phyloP scores from a whole-genome alignment of 1,140 invertebrate species.

The Leucophenga varia region DNA sequence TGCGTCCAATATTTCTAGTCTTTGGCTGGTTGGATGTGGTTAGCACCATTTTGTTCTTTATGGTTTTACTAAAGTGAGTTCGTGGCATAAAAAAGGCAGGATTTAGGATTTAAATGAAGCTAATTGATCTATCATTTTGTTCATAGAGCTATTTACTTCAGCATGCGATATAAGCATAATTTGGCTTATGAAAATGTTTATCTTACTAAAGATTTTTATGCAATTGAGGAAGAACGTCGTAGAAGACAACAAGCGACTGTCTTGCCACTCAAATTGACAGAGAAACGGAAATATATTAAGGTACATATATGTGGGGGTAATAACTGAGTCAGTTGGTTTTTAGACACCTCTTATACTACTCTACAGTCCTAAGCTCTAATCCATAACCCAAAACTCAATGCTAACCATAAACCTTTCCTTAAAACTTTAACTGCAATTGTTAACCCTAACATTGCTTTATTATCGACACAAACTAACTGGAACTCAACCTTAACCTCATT shows the following conservation, averaged over 20 bases:
- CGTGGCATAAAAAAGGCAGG: too few relatives aligned
- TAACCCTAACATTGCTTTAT: too few relatives aligned
- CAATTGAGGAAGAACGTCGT: conserved; percentile 69
- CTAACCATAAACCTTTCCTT: too few relatives aligned
- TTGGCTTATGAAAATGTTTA: conserved; percentile 77
- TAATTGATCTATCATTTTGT: neutral
- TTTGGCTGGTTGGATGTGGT: conserved; percentile 22
- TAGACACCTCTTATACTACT: too few relatives aligned
- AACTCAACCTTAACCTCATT: too few relatives aligned
- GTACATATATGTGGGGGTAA: too few relatives aligned
- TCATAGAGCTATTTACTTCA: conserved; percentile 69
- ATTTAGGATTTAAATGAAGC: conserved; percentile 4
- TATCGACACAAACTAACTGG: too few relatives aligned
- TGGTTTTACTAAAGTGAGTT: conserved; percentile 33
- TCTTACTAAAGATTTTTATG: conserved; percentile 67
- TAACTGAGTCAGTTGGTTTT: too few relatives aligned
- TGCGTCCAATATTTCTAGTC: conserved; percentile 51
- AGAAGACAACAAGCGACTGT: conserved; percentile 64
- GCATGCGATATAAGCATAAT: conserved; percentile 69
- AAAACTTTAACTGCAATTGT: too few relatives aligned
- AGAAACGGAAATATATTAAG: conserved; percentile 65
- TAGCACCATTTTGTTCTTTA: conserved; percentile 19
- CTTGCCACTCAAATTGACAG: conserved; percentile 69
- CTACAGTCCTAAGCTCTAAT: too few relatives aligned
- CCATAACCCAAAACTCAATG: too few relatives aligned